phyloP scores from a whole-genome alignment of 2,113 vertebrate genomes.

The Sclerurus mexicanus region DNA sequence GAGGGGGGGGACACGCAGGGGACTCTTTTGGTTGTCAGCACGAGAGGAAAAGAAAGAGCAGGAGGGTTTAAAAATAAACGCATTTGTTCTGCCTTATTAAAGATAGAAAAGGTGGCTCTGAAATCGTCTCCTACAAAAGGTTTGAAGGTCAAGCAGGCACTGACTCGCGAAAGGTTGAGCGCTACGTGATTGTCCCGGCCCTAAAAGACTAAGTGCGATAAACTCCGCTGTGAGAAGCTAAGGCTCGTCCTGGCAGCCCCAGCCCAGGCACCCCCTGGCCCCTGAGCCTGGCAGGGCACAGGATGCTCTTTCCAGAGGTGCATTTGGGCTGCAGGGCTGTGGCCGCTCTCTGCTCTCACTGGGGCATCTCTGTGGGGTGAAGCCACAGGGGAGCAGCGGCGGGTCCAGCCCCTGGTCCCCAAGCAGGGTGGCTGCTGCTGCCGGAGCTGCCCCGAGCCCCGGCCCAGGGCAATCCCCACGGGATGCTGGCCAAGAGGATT shows the following conservation, averaged over 20 bases:
- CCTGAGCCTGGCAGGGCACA: background rate
- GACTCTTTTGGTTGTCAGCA: conserved; percentile 71
- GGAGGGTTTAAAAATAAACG: conserved; percentile 56
- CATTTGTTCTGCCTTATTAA: conserved; percentile 68
- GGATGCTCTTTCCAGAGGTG: background rate
- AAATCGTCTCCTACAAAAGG: conserved; percentile 50
- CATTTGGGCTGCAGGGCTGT: background rate
- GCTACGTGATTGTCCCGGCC: conserved; percentile 49
- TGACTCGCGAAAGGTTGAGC: conserved; percentile 20
- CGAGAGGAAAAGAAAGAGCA: conserved; percentile 53
- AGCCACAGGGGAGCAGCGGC: background rate
- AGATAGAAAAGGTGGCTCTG: conserved; percentile 60
- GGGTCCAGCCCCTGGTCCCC: rapidly evolving
- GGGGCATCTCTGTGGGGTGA: background rate
- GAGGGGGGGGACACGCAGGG: background rate
- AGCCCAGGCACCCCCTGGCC: background rate
- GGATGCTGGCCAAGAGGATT: background rate
- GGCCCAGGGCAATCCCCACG: rapidly evolving
- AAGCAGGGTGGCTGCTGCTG: background rate
- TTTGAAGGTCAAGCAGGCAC: conserved; percentile 53
- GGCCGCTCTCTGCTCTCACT: background rate
- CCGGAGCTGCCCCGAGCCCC: background rate
- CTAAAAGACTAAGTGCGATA: conserved; percentile 32
- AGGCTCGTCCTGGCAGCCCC: background rate
- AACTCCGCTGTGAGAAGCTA: background rate